Base-by-base conservation (phyloP, 2,888 invertebrate genomes). In the Gibbula magus region DNA sequence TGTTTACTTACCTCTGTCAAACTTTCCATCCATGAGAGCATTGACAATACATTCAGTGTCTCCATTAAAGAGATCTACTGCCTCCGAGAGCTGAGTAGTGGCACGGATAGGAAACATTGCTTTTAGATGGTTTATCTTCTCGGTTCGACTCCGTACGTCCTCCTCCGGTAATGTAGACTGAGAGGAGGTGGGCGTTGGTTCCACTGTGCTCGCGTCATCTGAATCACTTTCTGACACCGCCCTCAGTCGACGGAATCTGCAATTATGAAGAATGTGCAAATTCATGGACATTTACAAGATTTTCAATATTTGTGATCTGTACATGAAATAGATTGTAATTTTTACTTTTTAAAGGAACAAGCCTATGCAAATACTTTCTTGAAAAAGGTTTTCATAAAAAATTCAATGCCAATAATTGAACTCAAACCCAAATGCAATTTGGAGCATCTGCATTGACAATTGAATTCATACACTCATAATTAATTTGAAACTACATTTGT, bases 121-220 rank as follows among this genome's bases (percentile, higher is more conserved):
- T 53, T 75, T 82, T 16, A 83, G 73, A 10, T 83, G 77, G 39
- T 79, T 75, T 61, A 83, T 74, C 45, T 77, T 80, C 16, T 78
- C 67, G 18, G 35, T 70, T 16, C 39, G 70, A 39, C 70, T 70
- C n/a, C 70, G 70, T 0, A 20, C 35, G n/a, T 32, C 32, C 35
- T 32, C 35, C 39, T 35, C 70, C 1, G 16, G 8, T 20, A 35
- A 8, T 2, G 56, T 20, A n/a, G 56, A 45, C 13, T 45, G 56
- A 56, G 22, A 22, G 56, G 56, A 5, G 4, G 29, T 25, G 20
- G 25, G 61, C 16, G 29, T 61, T 8, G 61, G 29, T 13, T 16
- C 29, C 5, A 29, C 45, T 45, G 45, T 22, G n/a, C 29, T 16
- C 0, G 61, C 70, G 35, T 70, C 70, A 39, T 70, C 70, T 3